Conservation (phyloP, 2,113 vertebrate genomes). For the Serilophus lunatus region DNA sequence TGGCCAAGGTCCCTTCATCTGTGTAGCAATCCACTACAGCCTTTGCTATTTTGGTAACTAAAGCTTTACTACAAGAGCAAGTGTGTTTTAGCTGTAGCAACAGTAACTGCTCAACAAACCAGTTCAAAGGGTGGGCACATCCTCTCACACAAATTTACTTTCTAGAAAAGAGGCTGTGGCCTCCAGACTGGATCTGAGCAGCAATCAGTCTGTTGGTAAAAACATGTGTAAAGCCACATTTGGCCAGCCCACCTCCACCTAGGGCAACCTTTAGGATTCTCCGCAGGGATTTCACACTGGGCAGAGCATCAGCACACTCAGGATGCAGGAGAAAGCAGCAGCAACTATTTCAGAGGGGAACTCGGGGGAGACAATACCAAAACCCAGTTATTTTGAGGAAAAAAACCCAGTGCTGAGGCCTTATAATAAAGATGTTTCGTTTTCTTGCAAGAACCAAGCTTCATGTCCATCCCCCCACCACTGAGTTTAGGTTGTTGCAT, state of each 20-base stretch:
- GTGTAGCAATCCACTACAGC: not conserved
- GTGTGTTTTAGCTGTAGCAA: not conserved
- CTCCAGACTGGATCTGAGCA: not conserved
- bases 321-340: not conserved
- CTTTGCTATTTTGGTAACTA: not conserved
- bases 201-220: not conserved
- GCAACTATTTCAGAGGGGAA: not conserved
- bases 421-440: rapidly evolving
- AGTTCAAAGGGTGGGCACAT: not conserved
- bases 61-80: not conserved
- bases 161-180: not conserved
- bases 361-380: not conserved
- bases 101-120: not conserved
- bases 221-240: not conserved
- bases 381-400: rapidly evolving
- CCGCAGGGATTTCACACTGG: rapidly evolving
- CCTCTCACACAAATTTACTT: not conserved
- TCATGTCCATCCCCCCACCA: not conserved
- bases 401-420: not conserved
- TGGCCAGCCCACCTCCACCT: rapidly evolving
- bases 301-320: not conserved
- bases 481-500: not conserved
- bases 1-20: not conserved
- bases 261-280: not conserved
- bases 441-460: not conserved